Conservation (phyloP, 2,888 invertebrate species). For the Lumbricus terrestris region DNA sequence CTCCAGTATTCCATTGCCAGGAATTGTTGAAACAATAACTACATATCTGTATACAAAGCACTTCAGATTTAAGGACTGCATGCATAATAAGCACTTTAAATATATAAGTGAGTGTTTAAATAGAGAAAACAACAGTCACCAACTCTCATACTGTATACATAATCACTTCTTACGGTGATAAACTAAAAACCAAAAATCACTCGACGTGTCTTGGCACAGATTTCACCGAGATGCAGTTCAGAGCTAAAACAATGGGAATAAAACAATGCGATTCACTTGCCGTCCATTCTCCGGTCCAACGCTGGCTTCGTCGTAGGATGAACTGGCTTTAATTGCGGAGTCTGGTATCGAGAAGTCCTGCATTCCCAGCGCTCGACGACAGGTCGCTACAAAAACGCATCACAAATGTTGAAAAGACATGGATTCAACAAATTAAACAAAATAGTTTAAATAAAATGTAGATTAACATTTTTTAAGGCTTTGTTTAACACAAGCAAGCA, state of each 20-base stretch:
- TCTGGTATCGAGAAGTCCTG: constrained; percentile 78
- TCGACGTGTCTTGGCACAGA: neutral
- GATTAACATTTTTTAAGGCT: neutral
- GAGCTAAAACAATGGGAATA: no score
- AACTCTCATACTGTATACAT: neutral
- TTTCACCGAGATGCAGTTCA: no score
- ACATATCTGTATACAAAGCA: neutral
- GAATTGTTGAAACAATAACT: neutral
- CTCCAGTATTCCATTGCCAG: neutral
- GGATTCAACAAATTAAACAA: neutral
- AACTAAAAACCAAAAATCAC: neutral
- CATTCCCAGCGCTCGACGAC: constrained; percentile 80
- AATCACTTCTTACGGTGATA: neutral
- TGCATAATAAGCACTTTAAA: no score
- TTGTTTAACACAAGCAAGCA: neutral
- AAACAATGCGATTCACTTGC: constrained; percentile 64
- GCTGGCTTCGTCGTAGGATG: constrained; percentile 79
- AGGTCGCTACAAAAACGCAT: constrained; percentile 68
- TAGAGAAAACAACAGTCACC: neutral
- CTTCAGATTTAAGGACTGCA: neutral
- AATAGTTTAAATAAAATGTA: no score
- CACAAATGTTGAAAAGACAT: neutral
- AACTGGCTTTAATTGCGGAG: constrained; percentile 78
- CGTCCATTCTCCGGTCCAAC: constrained; percentile 83
- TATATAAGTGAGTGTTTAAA: neutral